Evolutionary conservation across 2,888 invertebrate genomes (phyloP).

Genomic region (Rotaria macrura): DNA sequence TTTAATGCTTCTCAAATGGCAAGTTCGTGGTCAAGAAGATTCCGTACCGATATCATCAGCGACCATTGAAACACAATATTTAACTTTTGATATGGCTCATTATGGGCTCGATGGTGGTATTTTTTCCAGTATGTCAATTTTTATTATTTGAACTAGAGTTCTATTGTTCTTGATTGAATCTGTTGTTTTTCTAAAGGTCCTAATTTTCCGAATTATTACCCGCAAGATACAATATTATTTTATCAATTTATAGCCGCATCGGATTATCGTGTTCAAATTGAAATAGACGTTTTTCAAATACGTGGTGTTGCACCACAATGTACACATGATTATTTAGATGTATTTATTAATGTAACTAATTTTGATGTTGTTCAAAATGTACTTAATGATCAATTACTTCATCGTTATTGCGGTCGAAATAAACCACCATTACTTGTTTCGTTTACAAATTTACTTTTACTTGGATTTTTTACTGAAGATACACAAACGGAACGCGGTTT

Average conservation of each 20-base stretch:
- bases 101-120: not conserved
- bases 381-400: not conserved
- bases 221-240: not conserved
- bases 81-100: not conserved
- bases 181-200: not conserved
- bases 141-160: not conserved
- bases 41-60: not conserved
- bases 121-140: not conserved
- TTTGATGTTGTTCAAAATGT: not conserved
- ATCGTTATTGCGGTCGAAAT: constrained; percentile 8
- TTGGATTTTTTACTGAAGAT: constrained; percentile 10
- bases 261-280: not conserved
- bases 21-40: not conserved
- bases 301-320: not conserved
- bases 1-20: not conserved
- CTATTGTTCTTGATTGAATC: not conserved
- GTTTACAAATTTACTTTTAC: not conserved
- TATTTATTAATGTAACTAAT: not conserved
- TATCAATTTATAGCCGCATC: not conserved
- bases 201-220: constrained; percentile 9
- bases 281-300: not conserved
- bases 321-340: constrained; percentile 22
- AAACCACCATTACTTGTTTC: not conserved
- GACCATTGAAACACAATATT: constrained; percentile 4
- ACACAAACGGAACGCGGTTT: not conserved